A percentile compares a stretch with the other conserved stretches of the same genome.
Conservation (phyloP, 2,797 vertebrate species). For the Phylloscopus collybita region DNA sequence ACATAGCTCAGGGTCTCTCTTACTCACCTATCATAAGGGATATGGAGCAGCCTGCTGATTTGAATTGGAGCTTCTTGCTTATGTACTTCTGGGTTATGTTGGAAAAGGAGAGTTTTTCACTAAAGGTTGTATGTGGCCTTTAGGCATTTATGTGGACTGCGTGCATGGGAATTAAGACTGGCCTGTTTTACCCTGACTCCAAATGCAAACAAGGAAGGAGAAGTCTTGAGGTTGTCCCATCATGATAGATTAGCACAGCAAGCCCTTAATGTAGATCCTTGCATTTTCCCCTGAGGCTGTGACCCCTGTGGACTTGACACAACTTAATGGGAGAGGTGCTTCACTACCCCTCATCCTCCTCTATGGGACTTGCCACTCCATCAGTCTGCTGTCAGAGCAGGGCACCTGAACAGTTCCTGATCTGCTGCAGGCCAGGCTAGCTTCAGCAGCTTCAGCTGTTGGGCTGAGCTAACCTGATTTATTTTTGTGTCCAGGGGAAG, state of each 20-base stretch:
- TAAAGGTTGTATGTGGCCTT: rapidly evolving
- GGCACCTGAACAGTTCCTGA: neutral
- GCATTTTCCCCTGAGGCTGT: neutral
- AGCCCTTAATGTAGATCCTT: neutral
- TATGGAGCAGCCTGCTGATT: neutral
- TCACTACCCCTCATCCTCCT: neutral
- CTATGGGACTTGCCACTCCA: rapidly evolving
- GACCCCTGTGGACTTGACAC: neutral
- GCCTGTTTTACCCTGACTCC: neutral
- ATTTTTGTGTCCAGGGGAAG: neutral
- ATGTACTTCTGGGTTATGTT: neutral
- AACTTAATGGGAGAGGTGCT: neutral
- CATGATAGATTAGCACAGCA: neutral
- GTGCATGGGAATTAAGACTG: neutral
- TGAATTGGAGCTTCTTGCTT: neutral
- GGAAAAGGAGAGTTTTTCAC: neutral
- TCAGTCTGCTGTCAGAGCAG: neutral
- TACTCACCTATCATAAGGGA: neutral
- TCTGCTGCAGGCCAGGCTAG: neutral
- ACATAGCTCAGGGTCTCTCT: rapidly evolving
- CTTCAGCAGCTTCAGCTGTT: neutral
- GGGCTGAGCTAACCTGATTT: neutral
- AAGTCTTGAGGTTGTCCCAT: neutral
- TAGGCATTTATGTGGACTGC: neutral
- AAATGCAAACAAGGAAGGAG: neutral